Percentiles rank a stretch among this genome's conserved stretches.
Conservation (phyloP, 2,888 invertebrate species). For the Aphodius granarius region DNA sequence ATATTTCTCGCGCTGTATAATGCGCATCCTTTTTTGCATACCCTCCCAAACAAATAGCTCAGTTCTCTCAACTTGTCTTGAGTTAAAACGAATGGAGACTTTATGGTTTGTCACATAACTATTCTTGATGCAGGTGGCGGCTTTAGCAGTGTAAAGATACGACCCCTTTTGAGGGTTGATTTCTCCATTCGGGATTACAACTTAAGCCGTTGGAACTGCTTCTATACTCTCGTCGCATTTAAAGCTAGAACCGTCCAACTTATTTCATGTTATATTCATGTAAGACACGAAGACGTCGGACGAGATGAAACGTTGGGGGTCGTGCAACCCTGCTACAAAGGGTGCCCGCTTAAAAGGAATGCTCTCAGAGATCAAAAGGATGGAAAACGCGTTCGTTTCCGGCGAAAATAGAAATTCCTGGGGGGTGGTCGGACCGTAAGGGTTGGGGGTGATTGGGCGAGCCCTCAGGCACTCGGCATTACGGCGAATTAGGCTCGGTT, state of each 20-base stretch:
- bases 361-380: slow-evolving; percentile 19
- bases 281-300: no score
- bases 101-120: no score
- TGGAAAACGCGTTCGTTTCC: slow-evolving; percentile 14
- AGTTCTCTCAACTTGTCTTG: no score
- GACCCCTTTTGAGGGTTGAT: background rate
- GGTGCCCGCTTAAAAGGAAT: slow-evolving; percentile 17
- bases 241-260: background rate
- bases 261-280: slow-evolving; percentile 17
- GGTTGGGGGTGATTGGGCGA: background rate
- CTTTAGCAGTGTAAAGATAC: background rate
- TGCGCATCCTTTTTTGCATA: background rate
- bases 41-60: background rate
- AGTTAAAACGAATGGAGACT: no score
- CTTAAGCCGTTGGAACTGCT: background rate
- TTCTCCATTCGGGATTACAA: background rate
- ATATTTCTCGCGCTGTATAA: background rate
- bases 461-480: slow-evolving; percentile 14
- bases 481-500: slow-evolving; percentile 14
- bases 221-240: background rate
- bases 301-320: no score
- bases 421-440: background rate
- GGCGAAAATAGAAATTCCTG: slow-evolving; percentile 14
- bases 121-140: background rate
- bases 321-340: slow-evolving; percentile 13